Conservation (phyloP, 2,797 vertebrate genomes). For the Halcyon leucocephala region DNA sequence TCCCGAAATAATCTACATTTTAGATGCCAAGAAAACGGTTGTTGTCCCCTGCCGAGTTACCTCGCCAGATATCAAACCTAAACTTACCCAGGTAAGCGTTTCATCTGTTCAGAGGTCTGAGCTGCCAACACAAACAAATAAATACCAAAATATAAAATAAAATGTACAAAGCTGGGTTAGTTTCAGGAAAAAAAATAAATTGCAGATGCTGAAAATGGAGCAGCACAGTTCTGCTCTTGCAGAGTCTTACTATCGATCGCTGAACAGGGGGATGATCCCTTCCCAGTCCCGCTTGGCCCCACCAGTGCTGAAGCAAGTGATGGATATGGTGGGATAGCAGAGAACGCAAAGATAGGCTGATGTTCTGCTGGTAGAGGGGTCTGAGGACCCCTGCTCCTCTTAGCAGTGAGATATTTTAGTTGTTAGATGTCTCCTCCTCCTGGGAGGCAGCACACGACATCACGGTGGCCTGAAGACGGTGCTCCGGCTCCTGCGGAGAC, state of each 20-base stretch:
- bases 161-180: not conserved
- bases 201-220: not conserved
- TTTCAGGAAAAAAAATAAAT: not conserved
- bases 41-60: constrained; percentile 87
- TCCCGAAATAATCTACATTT: constrained; percentile 49
- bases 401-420: not conserved
- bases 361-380: not conserved
- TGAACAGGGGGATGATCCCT: not conserved
- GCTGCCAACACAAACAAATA: not conserved
- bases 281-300: not conserved
- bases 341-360: not conserved
- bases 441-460: not conserved
- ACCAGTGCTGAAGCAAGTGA: not conserved
- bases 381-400: not conserved
- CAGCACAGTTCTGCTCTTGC: not conserved
- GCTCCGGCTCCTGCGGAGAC: not conserved
- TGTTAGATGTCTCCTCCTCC: not conserved
- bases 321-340: not conserved
- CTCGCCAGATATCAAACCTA: constrained; percentile 80
- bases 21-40: constrained; percentile 58
- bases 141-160: not conserved
- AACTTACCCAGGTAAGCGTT: constrained; percentile 80
- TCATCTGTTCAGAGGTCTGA: not conserved
- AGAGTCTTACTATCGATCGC: not conserved
- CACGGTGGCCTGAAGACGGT: not conserved